Evolutionary conservation across 2,113 vertebrate species (phyloP).

Genomic region (Spea bombifrons): DNA sequence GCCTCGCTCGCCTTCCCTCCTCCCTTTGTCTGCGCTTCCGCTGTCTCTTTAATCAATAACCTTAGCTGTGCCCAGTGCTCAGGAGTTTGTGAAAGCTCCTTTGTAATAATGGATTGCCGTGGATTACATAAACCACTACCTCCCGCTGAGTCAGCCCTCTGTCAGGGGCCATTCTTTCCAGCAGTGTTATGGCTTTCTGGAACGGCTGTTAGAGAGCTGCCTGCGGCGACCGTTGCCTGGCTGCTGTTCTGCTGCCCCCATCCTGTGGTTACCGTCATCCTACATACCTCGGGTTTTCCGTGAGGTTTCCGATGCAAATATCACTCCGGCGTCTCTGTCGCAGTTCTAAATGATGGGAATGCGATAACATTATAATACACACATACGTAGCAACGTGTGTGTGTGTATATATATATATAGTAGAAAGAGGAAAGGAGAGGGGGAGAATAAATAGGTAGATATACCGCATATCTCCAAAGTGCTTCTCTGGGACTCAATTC

Average conservation of each 20-base stretch:
- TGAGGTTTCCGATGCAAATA: constrained; percentile 19
- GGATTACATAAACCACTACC: constrained; percentile 62
- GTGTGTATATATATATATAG: no score
- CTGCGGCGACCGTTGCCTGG: constrained; percentile 31
- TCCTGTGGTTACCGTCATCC: constrained; percentile 36
- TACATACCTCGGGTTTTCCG: constrained; percentile 4
- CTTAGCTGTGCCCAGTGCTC: constrained; percentile 64
- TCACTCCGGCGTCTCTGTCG: neutral
- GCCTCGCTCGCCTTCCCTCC: constrained; percentile 58
- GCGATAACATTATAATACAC: neutral
- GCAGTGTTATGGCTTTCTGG: constrained; percentile 53
- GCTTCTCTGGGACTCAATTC: no score
- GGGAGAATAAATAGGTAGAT: no score
- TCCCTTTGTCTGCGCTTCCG: constrained; percentile 61
- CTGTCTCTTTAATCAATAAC: constrained; percentile 78
- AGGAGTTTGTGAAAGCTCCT: constrained; percentile 72
- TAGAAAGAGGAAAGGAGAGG: no score
- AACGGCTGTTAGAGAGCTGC: constrained; percentile 49
- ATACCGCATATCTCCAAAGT: no score
- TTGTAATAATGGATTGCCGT: constrained; percentile 71
- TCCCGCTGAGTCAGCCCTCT: constrained; percentile 62
- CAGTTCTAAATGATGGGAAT: neutral
- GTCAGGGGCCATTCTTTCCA: constrained; percentile 52
- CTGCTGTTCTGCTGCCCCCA: constrained; percentile 39
- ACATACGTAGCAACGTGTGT: neutral